Conservation (phyloP, 1,140 invertebrate genomes). For the Drosophila carrolli region DNA sequence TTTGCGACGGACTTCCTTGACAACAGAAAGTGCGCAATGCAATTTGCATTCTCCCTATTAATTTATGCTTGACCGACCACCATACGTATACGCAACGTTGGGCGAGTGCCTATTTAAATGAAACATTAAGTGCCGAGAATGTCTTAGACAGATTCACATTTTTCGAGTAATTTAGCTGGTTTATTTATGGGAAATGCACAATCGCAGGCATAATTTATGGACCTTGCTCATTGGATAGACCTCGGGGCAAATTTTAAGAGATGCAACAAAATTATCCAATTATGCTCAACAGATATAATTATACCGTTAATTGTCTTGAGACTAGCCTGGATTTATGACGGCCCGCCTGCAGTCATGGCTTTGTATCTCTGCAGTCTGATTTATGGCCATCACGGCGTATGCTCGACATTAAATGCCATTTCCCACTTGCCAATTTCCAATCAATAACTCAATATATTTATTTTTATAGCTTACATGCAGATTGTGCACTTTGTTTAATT, state of each 20-base stretch:
- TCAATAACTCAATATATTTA: slow-evolving; percentile 43
- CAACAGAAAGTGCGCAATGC: slow-evolving; percentile 63
- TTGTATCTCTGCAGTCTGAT: slow-evolving; percentile 31
- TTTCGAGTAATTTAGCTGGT: slow-evolving; percentile 14
- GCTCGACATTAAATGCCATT: slow-evolving; percentile 7
- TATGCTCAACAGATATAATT: slow-evolving; percentile 52
- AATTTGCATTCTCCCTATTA: slow-evolving; percentile 41
- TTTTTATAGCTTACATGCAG: slow-evolving; percentile 49
- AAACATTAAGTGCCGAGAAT: slow-evolving; percentile 31
- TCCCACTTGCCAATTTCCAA: neutral
- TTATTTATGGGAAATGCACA: slow-evolving; percentile 29
- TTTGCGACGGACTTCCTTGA: slow-evolving; percentile 32
- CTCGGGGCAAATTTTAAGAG: slow-evolving; percentile 18
- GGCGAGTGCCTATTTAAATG: slow-evolving; percentile 12
- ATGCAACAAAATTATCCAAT: slow-evolving; percentile 58
- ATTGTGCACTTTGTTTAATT: slow-evolving; percentile 40
- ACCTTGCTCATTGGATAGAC: slow-evolving; percentile 40
- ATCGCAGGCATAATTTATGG: slow-evolving; percentile 58
- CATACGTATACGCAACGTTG: slow-evolving; percentile 61
- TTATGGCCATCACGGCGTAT: slow-evolving; percentile 28
- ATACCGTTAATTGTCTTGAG: slow-evolving; percentile 57
- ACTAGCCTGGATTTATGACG: slow-evolving; percentile 47
- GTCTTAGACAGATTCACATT: slow-evolving; percentile 33
- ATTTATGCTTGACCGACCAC: slow-evolving; percentile 49
- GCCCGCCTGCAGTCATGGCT: slow-evolving; percentile 15